phyloP scores from a whole-genome alignment of 2,888 invertebrate species.

The Leptinotarsa haldemani region DNA sequence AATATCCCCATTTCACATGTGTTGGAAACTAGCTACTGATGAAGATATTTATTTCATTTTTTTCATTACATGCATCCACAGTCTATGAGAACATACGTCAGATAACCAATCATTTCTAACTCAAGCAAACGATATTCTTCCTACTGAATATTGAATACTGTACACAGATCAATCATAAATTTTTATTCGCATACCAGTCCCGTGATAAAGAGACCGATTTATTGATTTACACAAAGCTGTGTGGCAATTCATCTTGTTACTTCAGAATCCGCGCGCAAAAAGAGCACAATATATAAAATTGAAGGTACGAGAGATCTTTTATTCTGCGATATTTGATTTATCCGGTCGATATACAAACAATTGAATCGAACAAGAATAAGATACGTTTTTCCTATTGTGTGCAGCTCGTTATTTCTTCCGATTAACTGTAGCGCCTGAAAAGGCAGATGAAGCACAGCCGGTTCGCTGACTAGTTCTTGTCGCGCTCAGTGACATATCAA shows the following conservation, averaged over 20 bases:
- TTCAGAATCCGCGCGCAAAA: conserved; percentile 32
- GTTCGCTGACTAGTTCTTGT: conserved; percentile 62
- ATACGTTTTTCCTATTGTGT: conserved; percentile 56
- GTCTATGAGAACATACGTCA: neutral
- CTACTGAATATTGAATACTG: conserved; percentile 11
- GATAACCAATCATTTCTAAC: neutral
- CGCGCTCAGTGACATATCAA: conserved; percentile 33
- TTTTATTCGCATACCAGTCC: conserved; percentile 23
- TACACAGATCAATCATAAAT: conserved; percentile 25
- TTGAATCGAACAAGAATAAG: conserved; percentile 51
- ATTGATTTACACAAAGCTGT: conserved; percentile 33
- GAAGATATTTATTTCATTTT: neutral
- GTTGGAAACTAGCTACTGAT: neutral
- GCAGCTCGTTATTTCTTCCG: conserved; percentile 60
- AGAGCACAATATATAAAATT: conserved; percentile 39
- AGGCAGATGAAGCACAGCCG: conserved; percentile 59
- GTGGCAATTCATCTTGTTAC: conserved; percentile 37
- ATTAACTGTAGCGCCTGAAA: conserved; percentile 63
- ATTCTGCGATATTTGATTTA: conserved; percentile 45
- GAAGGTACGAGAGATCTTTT: conserved; percentile 37
- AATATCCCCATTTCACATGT: too few relatives aligned
- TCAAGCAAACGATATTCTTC: conserved; percentile 11
- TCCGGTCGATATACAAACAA: conserved; percentile 48
- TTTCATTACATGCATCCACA: too few relatives aligned
- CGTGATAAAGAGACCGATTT: conserved; percentile 28